Evolutionary conservation across 2,797 vertebrate species (phyloP), one percentile per base, ranked within the genome.

Genomic region (Tapirus indicus): DNA sequence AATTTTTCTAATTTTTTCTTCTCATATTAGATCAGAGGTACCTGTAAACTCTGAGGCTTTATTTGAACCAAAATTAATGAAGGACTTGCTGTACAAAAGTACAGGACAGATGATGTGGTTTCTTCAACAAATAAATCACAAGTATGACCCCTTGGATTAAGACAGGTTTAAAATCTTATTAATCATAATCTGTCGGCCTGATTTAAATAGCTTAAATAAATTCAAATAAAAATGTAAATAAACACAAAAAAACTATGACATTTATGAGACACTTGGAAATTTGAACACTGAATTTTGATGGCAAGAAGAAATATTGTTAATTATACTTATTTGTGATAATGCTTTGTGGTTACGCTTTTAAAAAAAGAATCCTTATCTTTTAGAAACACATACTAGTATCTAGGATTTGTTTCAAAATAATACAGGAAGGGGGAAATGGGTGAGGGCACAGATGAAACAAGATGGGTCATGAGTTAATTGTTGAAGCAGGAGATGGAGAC

Each of bases 51-150:
- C 44, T 11, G n/a, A 85, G 29, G 77, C 20, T 92, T 94, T 87
- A 74, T 92, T 79, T 84, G 56, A 90, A 84, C 94, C 52, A 84
- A 69, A 80, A 87, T 96, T 79, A 92, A 84, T 71, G 66, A 90
- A 92, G 18, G 80, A 64, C 21, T 49, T 85, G 29, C 25, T 85
- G 1, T 23, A 94, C 29, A 25, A 84, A 47, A 71, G 18, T 54
- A 49, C 13, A 88, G 18, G 80, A 69, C 7, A 93, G 72, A 71
- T 56, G 47, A 35, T 71, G 38, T 35, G 18, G 41, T 80, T 92
- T 54, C 62, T 94, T 92, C 35, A 83, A 64, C n/a, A 92, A 82
- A 66, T 32, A 92, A 84, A n/a, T 78, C 60, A 95, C 23, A 90
- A 83, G 41, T 27, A 66, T 47, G 49, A 74, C 68, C 78, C 4